Percentiles rank a stretch among this genome's conserved stretches.
Evolutionary conservation across 2,113 vertebrate genomes (phyloP).

Genomic region (Nothobranchius kuhntae): DNA sequence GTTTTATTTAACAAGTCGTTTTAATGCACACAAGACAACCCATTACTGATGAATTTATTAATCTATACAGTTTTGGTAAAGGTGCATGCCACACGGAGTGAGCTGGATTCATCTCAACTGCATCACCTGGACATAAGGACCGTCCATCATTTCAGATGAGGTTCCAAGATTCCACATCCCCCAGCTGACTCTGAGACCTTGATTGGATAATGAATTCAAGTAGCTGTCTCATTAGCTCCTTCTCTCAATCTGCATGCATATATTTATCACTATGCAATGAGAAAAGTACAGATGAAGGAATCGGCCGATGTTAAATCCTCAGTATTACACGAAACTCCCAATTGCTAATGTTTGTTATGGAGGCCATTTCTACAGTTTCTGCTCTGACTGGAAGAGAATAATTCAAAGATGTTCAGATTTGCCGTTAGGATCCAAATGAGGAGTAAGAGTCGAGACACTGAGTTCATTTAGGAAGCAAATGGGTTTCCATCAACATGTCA

Average conservation of each 20-base stretch:
- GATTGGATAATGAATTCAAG: constrained; percentile 65
- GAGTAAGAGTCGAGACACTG: background rate
- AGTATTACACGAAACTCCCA: background rate
- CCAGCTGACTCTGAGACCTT: constrained; percentile 46
- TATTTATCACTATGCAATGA: constrained; percentile 40
- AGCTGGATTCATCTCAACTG: constrained; percentile 21
- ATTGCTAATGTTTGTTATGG: too few species aligned
- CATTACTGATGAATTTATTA: too few species aligned
- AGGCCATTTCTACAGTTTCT: too few species aligned
- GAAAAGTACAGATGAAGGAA: constrained; percentile 34
- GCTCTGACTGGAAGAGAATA: too few species aligned
- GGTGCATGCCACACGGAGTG: background rate
- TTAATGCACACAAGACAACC: too few species aligned
- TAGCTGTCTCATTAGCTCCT: constrained; percentile 58
- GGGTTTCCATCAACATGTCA: constrained; percentile 14
- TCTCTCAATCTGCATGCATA: constrained; percentile 39
- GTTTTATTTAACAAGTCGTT: too few species aligned
- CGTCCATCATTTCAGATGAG: constrained; percentile 21
- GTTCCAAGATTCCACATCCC: constrained; percentile 29
- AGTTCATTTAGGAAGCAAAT: constrained; percentile 11
- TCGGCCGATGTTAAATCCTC: background rate
- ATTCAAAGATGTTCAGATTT: too few species aligned
- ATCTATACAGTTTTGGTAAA: background rate
- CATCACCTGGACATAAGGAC: constrained; percentile 16
- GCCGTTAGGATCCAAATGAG: too few species aligned